These are phyloP conservation scores for Peribatodes rhomboidaria DNA, from an alignment of 2,888 invertebrate genomes.

Conservation along the genomic window DNA sequence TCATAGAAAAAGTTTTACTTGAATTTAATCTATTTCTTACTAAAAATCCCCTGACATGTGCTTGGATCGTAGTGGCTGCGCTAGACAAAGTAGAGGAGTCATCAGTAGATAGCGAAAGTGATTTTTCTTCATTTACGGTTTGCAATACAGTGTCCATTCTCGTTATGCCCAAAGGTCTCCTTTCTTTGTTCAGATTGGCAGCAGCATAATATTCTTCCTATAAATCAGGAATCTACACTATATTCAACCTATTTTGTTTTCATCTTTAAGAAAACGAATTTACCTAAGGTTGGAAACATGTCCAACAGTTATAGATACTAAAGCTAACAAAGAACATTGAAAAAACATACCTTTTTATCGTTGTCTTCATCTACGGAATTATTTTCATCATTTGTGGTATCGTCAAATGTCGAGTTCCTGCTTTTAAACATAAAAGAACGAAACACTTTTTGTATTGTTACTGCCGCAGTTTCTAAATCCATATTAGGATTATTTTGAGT, in stretches of 20 bases:
- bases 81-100: conserved; percentile 83
- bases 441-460: conserved; percentile 87
- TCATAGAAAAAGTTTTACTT: conserved; percentile 73
- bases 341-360: conserved; percentile 61
- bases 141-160: conserved; percentile 82
- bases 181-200: conserved; percentile 65
- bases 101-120: conserved; percentile 80
- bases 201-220: conserved; percentile 66
- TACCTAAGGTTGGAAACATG: background rate
- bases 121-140: conserved; percentile 85
- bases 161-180: conserved; percentile 71
- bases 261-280: background rate
- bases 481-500: conserved; percentile 57
- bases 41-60: conserved; percentile 89
- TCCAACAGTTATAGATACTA: too few species aligned
- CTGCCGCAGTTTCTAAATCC: conserved; percentile 83
- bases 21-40: conserved; percentile 84
- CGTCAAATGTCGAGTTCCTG: conserved; percentile 77
- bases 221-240: conserved; percentile 50
- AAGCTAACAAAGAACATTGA: conserved; percentile 5
- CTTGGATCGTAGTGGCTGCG: conserved; percentile 89
- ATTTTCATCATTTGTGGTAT: conserved; percentile 64
- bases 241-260: conserved; percentile 21
- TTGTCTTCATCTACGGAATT: conserved; percentile 62
- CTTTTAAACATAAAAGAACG: conserved; percentile 81